Evolutionary conservation across 2,888 invertebrate genomes (phyloP).

Genomic region (Drosophila dives): DNA sequence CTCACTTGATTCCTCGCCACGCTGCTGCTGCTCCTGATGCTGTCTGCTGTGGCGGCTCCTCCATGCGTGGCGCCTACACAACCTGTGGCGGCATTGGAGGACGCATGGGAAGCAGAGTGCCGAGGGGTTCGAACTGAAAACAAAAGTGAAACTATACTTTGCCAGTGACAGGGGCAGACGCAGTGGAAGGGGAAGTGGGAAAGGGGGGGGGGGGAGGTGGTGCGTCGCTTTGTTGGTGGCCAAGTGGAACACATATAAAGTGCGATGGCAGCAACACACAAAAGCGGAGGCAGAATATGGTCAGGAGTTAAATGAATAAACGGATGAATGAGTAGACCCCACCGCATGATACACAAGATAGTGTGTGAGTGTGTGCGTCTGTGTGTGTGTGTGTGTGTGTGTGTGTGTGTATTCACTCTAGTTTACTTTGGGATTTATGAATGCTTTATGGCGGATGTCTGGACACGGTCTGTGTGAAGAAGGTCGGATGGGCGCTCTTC

Average conservation of each 20-base stretch:
- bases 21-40: slow-evolving; percentile 44
- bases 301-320: slow-evolving; percentile 76
- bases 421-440: slow-evolving; percentile 85
- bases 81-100: slow-evolving; percentile 84
- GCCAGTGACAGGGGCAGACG: slow-evolving; percentile 15
- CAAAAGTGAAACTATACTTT: slow-evolving; percentile 73
- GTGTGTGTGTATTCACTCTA: slow-evolving; percentile 58
- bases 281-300: slow-evolving; percentile 58
- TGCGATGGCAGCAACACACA: slow-evolving; percentile 35
- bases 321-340: slow-evolving; percentile 80
- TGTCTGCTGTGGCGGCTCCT: slow-evolving; percentile 29
- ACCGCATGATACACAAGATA: slow-evolving; percentile 75
- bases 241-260: slow-evolving; percentile 52
- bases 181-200: background rate
- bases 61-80: slow-evolving; percentile 85
- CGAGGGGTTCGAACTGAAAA: slow-evolving; percentile 63
- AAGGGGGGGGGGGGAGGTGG: background rate
- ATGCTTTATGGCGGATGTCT: slow-evolving; percentile 82
- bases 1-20: slow-evolving; percentile 53
- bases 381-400: slow-evolving; percentile 26
- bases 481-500: slow-evolving; percentile 32
- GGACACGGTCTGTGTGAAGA: slow-evolving; percentile 73
- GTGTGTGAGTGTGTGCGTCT: slow-evolving; percentile 4
- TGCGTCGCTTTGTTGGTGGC: slow-evolving; percentile 19
- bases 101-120: slow-evolving; percentile 83